Percentiles rank a stretch among this genome's conserved stretches.
These are phyloP conservation scores for Micrasema longulum DNA, from an alignment of 1,140 invertebrate genomes.

Conservation along the genomic window DNA sequence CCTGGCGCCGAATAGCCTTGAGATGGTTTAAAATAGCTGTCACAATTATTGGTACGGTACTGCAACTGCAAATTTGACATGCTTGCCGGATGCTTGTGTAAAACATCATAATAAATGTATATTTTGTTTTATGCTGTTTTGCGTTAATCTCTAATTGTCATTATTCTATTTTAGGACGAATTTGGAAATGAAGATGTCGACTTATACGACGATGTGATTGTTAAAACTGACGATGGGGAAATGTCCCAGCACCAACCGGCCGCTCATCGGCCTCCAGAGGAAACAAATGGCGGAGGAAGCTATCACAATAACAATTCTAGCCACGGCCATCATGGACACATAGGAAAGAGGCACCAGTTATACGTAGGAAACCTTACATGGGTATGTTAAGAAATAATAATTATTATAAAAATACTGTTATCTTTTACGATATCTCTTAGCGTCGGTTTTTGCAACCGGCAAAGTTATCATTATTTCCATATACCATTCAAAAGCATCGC, in stretches of 20 bases:
- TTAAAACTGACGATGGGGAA: constrained; percentile 69
- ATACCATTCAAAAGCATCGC: no score
- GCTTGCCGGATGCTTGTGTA: constrained; percentile 32
- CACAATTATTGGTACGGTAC: background rate
- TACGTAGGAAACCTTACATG: constrained; percentile 96
- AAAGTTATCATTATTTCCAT: no score
- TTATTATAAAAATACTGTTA: no score
- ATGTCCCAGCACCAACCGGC: constrained; percentile 62
- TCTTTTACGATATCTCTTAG: no score
- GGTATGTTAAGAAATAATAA: constrained; percentile 67
- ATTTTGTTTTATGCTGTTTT: constrained; percentile 1
- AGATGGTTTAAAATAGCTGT: no score
- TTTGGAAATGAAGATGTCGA: constrained; percentile 89
- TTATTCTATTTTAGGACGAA: constrained; percentile 76
- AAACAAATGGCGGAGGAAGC: constrained; percentile 77
- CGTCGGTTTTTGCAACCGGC: no score
- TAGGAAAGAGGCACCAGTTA: constrained; percentile 85
- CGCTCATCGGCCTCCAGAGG: constrained; percentile 69
- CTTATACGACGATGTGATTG: constrained; percentile 96
- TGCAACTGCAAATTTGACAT: constrained; percentile 16
- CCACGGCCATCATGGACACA: constrained; percentile 68
- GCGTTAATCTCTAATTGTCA: background rate
- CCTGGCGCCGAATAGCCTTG: no score
- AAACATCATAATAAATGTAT: background rate
- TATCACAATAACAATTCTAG: constrained; percentile 79